Evolutionary conservation across 2,797 vertebrate genomes (phyloP), one percentile per base, ranked within the genome.

Genomic region (Poeciliopsis turneri): DNA sequence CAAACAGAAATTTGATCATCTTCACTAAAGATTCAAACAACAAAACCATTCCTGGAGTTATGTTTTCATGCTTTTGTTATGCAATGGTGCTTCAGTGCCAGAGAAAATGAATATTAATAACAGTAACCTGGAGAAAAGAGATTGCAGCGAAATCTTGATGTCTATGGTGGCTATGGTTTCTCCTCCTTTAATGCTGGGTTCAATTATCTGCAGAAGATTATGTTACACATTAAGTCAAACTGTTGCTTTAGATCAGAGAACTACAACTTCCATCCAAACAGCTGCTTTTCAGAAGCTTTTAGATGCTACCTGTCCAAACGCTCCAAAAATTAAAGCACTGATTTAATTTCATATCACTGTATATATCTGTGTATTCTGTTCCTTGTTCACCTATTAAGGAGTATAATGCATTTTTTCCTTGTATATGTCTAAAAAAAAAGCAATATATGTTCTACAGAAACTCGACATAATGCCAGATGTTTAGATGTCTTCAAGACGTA

Each of bases 151-250:
- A 79, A 98, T 80, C 23, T 87, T 96, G 77, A 98, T 92, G 1
- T 95, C 86, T 73, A 97, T 94, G 79, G 82, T 87, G 76, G 93
- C 93, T 0, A 97, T 94, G 49, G 86, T 87, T 88, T 97, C 95
- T 3, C 93, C 94, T 71, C 90, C 95, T 12, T 95, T 87, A 11
- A 92, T 1, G 72, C 7, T 95, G 71, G 97, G 96, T 74, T 99
- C 97, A 85, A 96, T 96, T 78, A 98, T 94, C 98, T 99, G 90
- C 1, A 83, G 33, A 53, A 53, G 12, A 78, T 12, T 69, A 49
- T 11, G 23, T 20, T 51, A 47, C 30, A 73, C 43, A 57, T 61
- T 18, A 59, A 41, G 55, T 59, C 30, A 39, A 43, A 16, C 25
- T 71, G 51, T 45, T 28, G 41, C 16, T 69, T 57, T 55, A 2